phyloP scores from a whole-genome alignment of 1,140 invertebrate genomes.

The Aradophagus sp. region DNA sequence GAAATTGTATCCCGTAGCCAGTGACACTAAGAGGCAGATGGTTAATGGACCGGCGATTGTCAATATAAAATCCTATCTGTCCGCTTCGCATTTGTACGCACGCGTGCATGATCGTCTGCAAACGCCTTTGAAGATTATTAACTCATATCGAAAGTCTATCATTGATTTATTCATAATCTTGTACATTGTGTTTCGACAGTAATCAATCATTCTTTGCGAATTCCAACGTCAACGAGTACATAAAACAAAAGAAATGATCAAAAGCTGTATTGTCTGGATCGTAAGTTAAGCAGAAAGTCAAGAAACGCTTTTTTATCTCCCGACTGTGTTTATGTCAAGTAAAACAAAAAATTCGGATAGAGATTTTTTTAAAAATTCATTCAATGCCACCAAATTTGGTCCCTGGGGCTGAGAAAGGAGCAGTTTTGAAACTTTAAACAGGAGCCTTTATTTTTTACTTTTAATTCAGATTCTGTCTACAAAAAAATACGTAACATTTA shows the following conservation, averaged over 20 bases:
- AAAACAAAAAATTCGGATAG: conserved; percentile 1
- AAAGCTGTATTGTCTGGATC: background rate
- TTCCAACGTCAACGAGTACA: conserved; percentile 10
- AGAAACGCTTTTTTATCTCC: no score
- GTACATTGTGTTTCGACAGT: conserved; percentile 39
- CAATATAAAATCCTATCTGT: conserved; percentile 57
- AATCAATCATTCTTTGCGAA: conserved; percentile 45
- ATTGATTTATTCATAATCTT: conserved; percentile 52
- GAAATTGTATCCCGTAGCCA: conserved; percentile 39
- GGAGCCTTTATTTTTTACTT: no score
- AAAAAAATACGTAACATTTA: conserved; percentile 17
- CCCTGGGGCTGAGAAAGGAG: no score
- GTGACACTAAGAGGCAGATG: conserved; percentile 50
- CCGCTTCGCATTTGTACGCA: conserved; percentile 39
- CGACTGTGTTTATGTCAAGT: no score
- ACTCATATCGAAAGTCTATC: conserved; percentile 41
- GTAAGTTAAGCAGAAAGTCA: no score
- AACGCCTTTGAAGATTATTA: conserved; percentile 52
- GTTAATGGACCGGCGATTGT: conserved; percentile 54
- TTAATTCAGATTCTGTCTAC: background rate
- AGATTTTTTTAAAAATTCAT: no score
- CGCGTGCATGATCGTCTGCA: conserved; percentile 41
- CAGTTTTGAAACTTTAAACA: no score
- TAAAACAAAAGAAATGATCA: conserved; percentile 14
- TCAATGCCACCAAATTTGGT: no score